A percentile compares a stretch with the other conserved stretches of the same genome.
phyloP scores from a whole-genome alignment of 2,797 vertebrate species.

The Fistularia tabacaria region DNA sequence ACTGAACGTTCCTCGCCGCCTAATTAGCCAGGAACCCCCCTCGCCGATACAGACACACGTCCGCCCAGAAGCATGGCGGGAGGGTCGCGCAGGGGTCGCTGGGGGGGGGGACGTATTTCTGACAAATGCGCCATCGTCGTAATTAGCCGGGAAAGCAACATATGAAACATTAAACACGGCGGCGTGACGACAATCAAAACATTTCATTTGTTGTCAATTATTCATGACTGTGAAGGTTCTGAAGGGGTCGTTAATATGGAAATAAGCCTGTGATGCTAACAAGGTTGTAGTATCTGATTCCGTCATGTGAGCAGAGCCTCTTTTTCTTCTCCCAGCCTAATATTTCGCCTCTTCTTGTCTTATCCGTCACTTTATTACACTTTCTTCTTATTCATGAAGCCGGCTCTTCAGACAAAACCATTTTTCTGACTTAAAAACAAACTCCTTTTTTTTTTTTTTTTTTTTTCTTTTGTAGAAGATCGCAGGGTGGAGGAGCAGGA shows the following conservation, averaged over 20 bases:
- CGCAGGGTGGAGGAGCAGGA: too few relatives aligned
- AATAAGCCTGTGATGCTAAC: constrained; percentile 94
- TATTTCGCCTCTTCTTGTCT: too few relatives aligned
- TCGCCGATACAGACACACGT: too few relatives aligned
- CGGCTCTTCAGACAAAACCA: constrained; percentile 46
- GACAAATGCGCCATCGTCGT: constrained; percentile 91
- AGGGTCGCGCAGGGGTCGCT: constrained; percentile 25
- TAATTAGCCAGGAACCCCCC: constrained; percentile 73
- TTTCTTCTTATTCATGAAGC: constrained; percentile 48
- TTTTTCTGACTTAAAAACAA: constrained; percentile 39
- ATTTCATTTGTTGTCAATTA: constrained; percentile 99
- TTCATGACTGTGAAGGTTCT: constrained; percentile 97
- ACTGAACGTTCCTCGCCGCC: constrained; percentile 82
- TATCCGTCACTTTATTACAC: constrained; percentile 29
- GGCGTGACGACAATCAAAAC: constrained; percentile 95
- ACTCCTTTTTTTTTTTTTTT: constrained; percentile 7
- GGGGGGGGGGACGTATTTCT: constrained; percentile 74
- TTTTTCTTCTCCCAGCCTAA: constrained; percentile 25
- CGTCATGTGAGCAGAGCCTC: constrained; percentile 64
- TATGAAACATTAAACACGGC: constrained; percentile 94
- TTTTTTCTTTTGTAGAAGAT: constrained; percentile 41
- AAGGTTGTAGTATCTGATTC: constrained; percentile 92
- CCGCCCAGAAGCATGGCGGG: constrained; percentile 68
- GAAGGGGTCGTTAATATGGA: constrained; percentile 98
- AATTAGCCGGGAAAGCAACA: constrained; percentile 95